Evolutionary conservation across 1,140 invertebrate genomes (phyloP).

Genomic region (Nephotettix cincticeps): DNA sequence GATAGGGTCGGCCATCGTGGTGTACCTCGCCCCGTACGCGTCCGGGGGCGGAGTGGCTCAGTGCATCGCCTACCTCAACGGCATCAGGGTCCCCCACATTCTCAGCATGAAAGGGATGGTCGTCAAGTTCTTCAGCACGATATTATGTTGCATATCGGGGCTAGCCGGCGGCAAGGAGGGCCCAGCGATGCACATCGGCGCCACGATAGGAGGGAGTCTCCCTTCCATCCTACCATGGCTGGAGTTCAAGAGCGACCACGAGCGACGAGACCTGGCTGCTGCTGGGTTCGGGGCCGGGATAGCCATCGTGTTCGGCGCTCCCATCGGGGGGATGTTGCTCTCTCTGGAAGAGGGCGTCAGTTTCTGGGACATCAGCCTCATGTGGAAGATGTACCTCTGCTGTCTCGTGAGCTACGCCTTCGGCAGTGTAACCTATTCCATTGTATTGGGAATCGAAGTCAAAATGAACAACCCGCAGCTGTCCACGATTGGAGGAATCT

Average conservation of each 20-base stretch:
- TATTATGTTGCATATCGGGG: constrained; percentile 90
- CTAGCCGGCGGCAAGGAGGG: constrained; percentile 80
- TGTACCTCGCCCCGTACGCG: constrained; percentile 68
- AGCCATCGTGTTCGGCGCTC: constrained; percentile 15
- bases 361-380: constrained; percentile 13
- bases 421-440: not conserved
- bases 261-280: constrained; percentile 21
- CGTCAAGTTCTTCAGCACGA: constrained; percentile 89
- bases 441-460: no score
- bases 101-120: constrained; percentile 89
- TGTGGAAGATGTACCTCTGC: constrained; percentile 21
- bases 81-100: constrained; percentile 89
- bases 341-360: constrained; percentile 20
- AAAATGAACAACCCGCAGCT: not conserved
- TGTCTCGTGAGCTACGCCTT: not conserved
- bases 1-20: no score
- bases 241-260: constrained; percentile 7
- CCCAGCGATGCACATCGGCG: constrained; percentile 23
- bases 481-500: not conserved
- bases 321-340: constrained; percentile 25
- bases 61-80: constrained; percentile 98
- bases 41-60: constrained; percentile 96
- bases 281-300: constrained; percentile 29
- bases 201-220: not conserved
- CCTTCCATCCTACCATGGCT: not conserved